Evolutionary conservation across 2,888 invertebrate genomes (phyloP), one percentile per base, ranked within the genome.

Genomic region (Catocala fraxini): DNA sequence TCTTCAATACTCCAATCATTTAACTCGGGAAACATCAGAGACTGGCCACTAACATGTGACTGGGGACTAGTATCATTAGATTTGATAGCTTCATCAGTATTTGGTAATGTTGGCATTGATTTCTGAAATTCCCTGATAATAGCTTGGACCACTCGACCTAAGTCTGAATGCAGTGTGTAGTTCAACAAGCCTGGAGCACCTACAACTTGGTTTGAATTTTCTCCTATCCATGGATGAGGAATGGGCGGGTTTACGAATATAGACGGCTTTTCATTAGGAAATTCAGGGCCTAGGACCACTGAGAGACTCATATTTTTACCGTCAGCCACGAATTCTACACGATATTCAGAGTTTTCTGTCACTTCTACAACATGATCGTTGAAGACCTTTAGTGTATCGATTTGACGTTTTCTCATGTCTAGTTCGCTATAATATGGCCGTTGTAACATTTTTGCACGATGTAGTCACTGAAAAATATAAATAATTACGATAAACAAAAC

Each of bases 321-420:
- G 33, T 96, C 96, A 46, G 96, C 95, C 45, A 92, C 88, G 78
- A 97, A 97, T 76, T 96, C 95, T 0, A 97, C 95, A 75, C 96
- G 95, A 81, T 97, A 97, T 81, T 97, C 97, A 0, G 95, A 94
- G 81, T 96, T 96, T 84, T 96, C 96, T 51, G 92, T 93, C 1
- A 97, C 89, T 92, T 97, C 97, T 33, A 95, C 89, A 25, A 97
- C 97, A 92, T 97, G 96, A 77, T 97, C 97, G 86, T 97, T 97
- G 84, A 97, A 97, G 76, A 97, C 95, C 92, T 97, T 97, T 71
- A 97, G 87, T 5, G 97, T 97, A 83, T 97, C 97, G 72, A 97
- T 97, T 93, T 97, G 97, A 35, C 96, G 95, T 89, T 96, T 96
- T 83, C 96, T 90, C 64, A 94, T 82, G 73, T 96, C 95, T 57